Conservation (phyloP, 2,888 invertebrate species). For the Aethes cnicana region DNA sequence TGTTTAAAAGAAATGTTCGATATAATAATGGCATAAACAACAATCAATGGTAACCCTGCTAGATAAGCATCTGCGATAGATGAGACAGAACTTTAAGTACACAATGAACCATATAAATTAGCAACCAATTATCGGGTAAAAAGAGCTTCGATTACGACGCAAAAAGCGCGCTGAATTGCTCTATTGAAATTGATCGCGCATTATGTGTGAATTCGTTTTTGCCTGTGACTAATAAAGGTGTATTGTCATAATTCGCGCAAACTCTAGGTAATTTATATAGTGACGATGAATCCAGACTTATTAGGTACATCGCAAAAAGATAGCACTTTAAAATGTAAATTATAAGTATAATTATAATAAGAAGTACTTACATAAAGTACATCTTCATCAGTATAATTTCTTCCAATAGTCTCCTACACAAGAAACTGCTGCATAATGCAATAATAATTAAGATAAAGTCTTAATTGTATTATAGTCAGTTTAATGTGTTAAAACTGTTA, state of each 20-base stretch:
- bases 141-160: slow-evolving; percentile 46
- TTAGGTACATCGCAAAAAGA: too few species aligned
- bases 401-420: too few species aligned
- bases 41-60: slow-evolving; percentile 1
- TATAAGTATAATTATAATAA: too few species aligned
- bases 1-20: slow-evolving; percentile 1
- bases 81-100: slow-evolving; percentile 27
- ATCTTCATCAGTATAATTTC: too few species aligned
- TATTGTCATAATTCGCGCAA: slow-evolving; percentile 26
- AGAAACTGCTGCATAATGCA: too few species aligned
- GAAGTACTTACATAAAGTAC: too few species aligned
- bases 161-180: slow-evolving; percentile 56
- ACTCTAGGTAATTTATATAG: slow-evolving; percentile 23
- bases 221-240: slow-evolving; percentile 28
- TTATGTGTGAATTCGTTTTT: slow-evolving; percentile 55
- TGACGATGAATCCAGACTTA: too few species aligned
- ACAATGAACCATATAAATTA: slow-evolving; percentile 43
- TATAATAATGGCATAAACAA: background rate
- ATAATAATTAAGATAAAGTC: too few species aligned
- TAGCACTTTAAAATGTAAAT: too few species aligned
- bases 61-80: slow-evolving; percentile 18
- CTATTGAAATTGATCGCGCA: slow-evolving; percentile 59
- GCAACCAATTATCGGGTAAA: slow-evolving; percentile 60
- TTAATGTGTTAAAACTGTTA: too few species aligned
- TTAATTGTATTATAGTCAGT: too few species aligned